A percentile compares a stretch with the other conserved stretches of the same genome.
These are phyloP conservation scores for Drosophila ogumai DNA, from an alignment of 1,140 invertebrate species.

Conservation along the genomic window DNA sequence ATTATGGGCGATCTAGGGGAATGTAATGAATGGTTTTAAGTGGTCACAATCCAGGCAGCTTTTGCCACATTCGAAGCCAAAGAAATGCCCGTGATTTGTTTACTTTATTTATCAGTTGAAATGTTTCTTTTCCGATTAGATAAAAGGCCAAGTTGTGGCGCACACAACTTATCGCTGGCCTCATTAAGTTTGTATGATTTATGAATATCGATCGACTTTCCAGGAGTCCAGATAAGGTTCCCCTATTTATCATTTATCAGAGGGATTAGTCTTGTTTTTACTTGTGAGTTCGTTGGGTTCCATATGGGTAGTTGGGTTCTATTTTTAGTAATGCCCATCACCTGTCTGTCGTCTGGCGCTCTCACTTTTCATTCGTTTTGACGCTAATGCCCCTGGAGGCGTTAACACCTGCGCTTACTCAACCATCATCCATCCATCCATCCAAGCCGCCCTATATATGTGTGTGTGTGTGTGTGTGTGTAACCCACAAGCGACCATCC, in stretches of 20 bases:
- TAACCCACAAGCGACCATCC: neutral
- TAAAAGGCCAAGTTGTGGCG: neutral
- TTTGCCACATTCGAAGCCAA: neutral
- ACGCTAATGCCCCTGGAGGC: conserved; percentile 47
- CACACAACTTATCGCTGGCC: conserved; percentile 1
- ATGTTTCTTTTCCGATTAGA: conserved; percentile 14
- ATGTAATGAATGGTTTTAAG: neutral
- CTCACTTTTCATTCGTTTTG: conserved; percentile 11
- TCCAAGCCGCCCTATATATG: neutral
- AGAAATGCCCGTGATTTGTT: neutral
- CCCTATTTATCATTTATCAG: conserved; percentile 23
- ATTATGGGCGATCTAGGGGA: conserved; percentile 1
- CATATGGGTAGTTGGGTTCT: conserved; percentile 41
- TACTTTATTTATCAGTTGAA: conserved; percentile 1
- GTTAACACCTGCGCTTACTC: conserved; percentile 45
- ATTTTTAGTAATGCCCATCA: conserved; percentile 43
- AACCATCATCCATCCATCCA: conserved; percentile 6
- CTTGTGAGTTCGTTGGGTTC: neutral
- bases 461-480: neutral
- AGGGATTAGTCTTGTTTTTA: neutral
- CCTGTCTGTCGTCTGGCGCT: conserved; percentile 30
- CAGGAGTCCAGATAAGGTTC: conserved; percentile 20
- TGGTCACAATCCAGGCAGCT: neutral
- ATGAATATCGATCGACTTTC: conserved; percentile 16
- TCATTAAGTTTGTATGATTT: conserved; percentile 20